Conservation (phyloP, 2,888 invertebrate genomes). For the Aphelenchoides bicaudatus region DNA sequence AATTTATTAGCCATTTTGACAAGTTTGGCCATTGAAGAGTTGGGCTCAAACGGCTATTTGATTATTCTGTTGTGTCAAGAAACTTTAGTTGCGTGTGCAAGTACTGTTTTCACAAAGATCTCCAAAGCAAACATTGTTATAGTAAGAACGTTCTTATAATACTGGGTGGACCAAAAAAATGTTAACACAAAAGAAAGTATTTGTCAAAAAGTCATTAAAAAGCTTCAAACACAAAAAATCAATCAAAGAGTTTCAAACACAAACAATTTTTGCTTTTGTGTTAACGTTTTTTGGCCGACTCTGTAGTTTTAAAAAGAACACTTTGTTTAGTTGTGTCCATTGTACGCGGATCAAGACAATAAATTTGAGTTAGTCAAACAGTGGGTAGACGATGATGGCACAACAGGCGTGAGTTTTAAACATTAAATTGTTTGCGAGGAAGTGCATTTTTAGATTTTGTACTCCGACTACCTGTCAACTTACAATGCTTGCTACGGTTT, state of each 20-base stretch:
- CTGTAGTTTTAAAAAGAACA: too few relatives aligned
- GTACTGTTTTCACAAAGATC: slow-evolving; percentile 13
- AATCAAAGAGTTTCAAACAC: too few relatives aligned
- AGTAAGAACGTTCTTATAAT: slow-evolving; percentile 19
- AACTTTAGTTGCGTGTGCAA: slow-evolving; percentile 19
- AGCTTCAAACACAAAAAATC: not conserved
- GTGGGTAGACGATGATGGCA: slow-evolving; percentile 5
- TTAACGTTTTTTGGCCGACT: too few relatives aligned
- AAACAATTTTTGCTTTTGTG: too few relatives aligned
- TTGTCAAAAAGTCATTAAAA: too few relatives aligned
- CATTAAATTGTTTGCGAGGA: not conserved
- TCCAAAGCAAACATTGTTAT: slow-evolving; percentile 27
- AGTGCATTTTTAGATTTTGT: slow-evolving; percentile 20
- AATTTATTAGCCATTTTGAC: slow-evolving; percentile 20
- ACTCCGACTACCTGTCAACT: slow-evolving; percentile 19
- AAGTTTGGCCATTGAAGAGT: slow-evolving; percentile 22
- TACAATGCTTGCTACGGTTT: slow-evolving; percentile 41
- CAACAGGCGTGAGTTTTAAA: not conserved
- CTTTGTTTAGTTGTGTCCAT: slow-evolving; percentile 19
- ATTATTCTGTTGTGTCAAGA: slow-evolving; percentile 29
- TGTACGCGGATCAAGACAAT: slow-evolving; percentile 10
- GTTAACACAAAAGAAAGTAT: too few relatives aligned
- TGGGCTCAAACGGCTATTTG: slow-evolving; percentile 32
- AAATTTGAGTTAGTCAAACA: not conserved
- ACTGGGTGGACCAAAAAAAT: too few relatives aligned